phyloP scores from a whole-genome alignment of 2,888 invertebrate species.

The Leptinotarsa juncta region DNA sequence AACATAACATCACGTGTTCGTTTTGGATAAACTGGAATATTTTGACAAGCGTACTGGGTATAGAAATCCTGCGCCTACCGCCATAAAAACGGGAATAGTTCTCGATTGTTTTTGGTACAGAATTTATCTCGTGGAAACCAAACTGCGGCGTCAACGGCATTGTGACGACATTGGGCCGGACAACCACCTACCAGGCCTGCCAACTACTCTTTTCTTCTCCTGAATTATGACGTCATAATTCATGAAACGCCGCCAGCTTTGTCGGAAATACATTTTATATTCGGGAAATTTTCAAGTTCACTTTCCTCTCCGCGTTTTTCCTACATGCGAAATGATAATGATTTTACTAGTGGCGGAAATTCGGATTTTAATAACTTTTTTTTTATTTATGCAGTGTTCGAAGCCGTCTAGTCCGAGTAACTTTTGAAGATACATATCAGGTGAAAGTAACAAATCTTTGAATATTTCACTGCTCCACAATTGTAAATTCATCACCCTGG shows the following conservation, averaged over 20 bases:
- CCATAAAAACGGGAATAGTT: constrained; percentile 19
- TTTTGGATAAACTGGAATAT: neutral
- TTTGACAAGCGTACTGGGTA: constrained; percentile 1
- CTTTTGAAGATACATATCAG: too few species aligned
- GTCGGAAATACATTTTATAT: constrained; percentile 57
- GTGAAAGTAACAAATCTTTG: too few species aligned
- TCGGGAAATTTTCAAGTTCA: constrained; percentile 47
- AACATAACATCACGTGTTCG: too few species aligned
- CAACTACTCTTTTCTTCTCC: constrained; percentile 60
- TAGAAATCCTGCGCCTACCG: constrained; percentile 17
- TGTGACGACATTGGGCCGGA: constrained; percentile 55
- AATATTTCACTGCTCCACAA: too few species aligned
- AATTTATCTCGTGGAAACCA: constrained; percentile 44
- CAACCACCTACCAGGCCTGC: constrained; percentile 63
- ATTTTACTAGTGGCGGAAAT: neutral
- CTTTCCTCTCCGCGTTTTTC: constrained; percentile 45
- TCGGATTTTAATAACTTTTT: neutral
- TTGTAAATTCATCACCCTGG: too few species aligned
- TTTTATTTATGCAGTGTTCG: too few species aligned
- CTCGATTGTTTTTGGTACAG: constrained; percentile 40
- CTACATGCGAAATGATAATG: constrained; percentile 38
- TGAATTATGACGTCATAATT: constrained; percentile 65
- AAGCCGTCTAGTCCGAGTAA: too few species aligned
- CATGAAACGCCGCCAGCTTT: constrained; percentile 62
- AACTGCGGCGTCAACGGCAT: constrained; percentile 45